Evolutionary conservation across 2,113 vertebrate genomes (phyloP).

Genomic region (Bostrychus sinensis): DNA sequence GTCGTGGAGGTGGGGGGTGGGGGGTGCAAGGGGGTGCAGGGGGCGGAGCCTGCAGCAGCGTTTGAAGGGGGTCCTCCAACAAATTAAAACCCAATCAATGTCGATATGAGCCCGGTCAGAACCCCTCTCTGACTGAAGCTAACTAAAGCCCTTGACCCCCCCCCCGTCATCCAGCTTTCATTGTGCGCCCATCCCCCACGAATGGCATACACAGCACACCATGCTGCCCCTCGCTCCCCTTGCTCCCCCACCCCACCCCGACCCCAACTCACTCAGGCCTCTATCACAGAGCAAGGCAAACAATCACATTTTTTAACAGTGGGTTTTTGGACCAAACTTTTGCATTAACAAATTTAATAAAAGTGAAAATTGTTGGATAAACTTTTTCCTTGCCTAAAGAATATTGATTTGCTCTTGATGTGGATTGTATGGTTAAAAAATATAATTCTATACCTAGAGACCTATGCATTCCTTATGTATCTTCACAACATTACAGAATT

Average conservation of each 20-base stretch:
- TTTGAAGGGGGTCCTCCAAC: conserved; percentile 40
- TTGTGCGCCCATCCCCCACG: conserved; percentile 12
- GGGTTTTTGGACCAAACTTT: neutral
- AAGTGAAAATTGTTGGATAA: neutral
- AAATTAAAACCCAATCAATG: conserved; percentile 76
- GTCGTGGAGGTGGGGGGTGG: conserved; percentile 8
- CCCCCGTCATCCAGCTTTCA: neutral
- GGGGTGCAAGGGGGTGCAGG: conserved; percentile 33
- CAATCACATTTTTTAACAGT: neutral
- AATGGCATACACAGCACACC: conserved; percentile 21
- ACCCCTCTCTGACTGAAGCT: conserved; percentile 29
- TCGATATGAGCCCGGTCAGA: conserved; percentile 49
- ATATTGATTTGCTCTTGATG: too few species aligned
- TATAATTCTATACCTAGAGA: too few species aligned
- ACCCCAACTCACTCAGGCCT: conserved; percentile 19
- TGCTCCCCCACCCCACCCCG: too few species aligned
- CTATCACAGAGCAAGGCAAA: conserved; percentile 19
- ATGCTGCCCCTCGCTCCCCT: neutral
- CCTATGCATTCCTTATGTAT: too few species aligned
- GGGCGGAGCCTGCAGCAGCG: conserved; percentile 34
- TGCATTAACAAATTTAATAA: neutral
- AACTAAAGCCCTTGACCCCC: conserved; percentile 10
- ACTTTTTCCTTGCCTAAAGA: neutral
- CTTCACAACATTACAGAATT: too few species aligned
- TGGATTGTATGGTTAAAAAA: too few species aligned